Evolutionary conservation across 2,888 invertebrate species (phyloP).

Genomic region (Yponomeuta sedellus): DNA sequence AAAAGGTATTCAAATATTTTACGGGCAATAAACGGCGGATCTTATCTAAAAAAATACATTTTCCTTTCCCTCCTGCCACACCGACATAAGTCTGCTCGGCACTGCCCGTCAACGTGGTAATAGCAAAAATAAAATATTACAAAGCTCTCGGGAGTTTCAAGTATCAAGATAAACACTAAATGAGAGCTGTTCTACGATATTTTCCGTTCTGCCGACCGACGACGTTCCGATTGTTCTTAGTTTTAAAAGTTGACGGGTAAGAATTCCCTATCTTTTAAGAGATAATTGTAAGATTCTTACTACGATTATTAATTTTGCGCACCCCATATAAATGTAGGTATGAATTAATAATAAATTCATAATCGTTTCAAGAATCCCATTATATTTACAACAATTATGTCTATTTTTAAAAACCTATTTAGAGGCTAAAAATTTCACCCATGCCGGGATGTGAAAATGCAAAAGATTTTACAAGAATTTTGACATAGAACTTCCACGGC

Average conservation of each 20-base stretch:
- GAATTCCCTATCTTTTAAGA: background rate
- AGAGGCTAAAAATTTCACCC: no score
- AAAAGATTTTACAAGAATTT: no score
- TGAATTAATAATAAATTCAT: no score
- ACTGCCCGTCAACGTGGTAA: slow-evolving; percentile 47
- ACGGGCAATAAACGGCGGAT: slow-evolving; percentile 52
- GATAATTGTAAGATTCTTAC: background rate
- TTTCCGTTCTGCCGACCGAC: slow-evolving; percentile 41
- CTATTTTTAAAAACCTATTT: no score
- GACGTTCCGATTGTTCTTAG: slow-evolving; percentile 40
- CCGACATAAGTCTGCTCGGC: slow-evolving; percentile 20
- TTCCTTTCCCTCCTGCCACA: background rate
- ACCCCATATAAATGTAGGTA: no score
- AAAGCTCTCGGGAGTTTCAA: slow-evolving; percentile 26
- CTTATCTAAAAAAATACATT: slow-evolving; percentile 27
- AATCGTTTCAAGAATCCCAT: no score
- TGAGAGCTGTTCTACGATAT: slow-evolving; percentile 35
- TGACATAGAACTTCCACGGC: no score
- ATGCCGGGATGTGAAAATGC: no score
- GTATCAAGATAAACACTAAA: slow-evolving; percentile 34
- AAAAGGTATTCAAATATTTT: slow-evolving; percentile 57
- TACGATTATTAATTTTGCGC: no score
- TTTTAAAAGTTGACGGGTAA: slow-evolving; percentile 9
- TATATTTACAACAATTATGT: no score
- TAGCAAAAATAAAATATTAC: slow-evolving; percentile 65